Base-by-base conservation (phyloP, 2,113 vertebrate species). In the Eira barbara region DNA sequence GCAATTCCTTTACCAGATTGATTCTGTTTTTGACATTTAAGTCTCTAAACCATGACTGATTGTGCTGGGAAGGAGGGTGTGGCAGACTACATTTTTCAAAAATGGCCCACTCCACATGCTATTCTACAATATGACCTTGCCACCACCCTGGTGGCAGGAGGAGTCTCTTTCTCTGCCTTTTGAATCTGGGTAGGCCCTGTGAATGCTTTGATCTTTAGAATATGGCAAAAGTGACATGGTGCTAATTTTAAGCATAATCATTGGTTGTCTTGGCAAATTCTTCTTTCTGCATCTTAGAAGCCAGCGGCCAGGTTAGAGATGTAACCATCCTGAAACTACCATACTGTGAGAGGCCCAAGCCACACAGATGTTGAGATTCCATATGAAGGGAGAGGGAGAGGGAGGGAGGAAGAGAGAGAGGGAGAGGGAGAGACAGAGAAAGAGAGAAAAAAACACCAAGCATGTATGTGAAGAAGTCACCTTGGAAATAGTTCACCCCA, bases 1-100 rank as follows among this genome's bases (percentile, higher is more conserved):
- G 74, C 59, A 95, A 78, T 96, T 95, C 83, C 81, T 96, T 97
- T 95, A 95, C 25, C 39, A 89, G 73, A 90, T 94, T 96, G 52
- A 96, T 98, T 96, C 87, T 69, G 21, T 83, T 96, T 95, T 82
- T 97, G 90, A 95, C 61, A 95, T 93, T 95, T 93, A 93, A 83
- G 4, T 89, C 87, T 96, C 78, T 91, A 97, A 94, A 79, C 83
- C 79, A 92, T 97, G 78, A 94, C 71, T 97, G 84, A 91, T 82
- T 85, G 52, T 78, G 45, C 36, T 78, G 36, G 39, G 45, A 34
- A 92, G 7, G 45, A 93, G 57, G 52, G 82, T 89, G 45, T 93
- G 79, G 92, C 34, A 97, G 69, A 85, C 31, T 59, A 20, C 29
- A 91, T 81, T 97, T 71, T 95, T 95, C 78, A 73, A 93, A 96